phyloP scores from a whole-genome alignment of 2,888 invertebrate genomes.

The Noctua comes region DNA sequence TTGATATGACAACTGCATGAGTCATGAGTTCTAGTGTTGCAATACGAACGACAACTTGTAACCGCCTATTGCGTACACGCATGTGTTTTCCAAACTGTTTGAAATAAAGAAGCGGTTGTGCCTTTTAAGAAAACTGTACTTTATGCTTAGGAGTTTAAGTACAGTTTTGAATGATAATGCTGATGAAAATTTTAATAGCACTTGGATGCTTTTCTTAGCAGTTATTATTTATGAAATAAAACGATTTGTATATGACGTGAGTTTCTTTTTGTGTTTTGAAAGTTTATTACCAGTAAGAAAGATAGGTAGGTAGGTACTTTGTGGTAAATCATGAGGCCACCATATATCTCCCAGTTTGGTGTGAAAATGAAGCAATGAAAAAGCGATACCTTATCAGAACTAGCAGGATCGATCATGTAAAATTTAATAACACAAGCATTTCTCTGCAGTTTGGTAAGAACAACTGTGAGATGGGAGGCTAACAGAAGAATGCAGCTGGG shows the following conservation, averaged over 20 bases:
- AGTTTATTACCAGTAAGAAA: neutral
- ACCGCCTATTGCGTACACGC: slow-evolving; percentile 67
- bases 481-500: too few species aligned
- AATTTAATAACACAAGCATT: neutral
- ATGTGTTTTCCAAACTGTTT: slow-evolving; percentile 63
- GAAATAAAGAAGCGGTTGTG: slow-evolving; percentile 37
- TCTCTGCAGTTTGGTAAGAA: too few species aligned
- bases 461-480: too few species aligned
- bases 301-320: neutral
- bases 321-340: neutral
- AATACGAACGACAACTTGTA: slow-evolving; percentile 66
- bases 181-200: slow-evolving; percentile 31
- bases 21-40: slow-evolving; percentile 56
- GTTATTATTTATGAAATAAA: slow-evolving; percentile 53
- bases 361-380: neutral
- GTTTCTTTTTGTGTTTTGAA: slow-evolving; percentile 40
- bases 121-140: slow-evolving; percentile 15
- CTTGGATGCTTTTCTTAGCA: slow-evolving; percentile 36
- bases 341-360: neutral
- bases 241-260: slow-evolving; percentile 37
- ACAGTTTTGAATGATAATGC: neutral
- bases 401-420: neutral
- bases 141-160: neutral
- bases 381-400: too few species aligned
- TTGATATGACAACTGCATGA: neutral